Percentiles rank a stretch among this genome's conserved stretches.
Conservation (phyloP, 2,888 invertebrate species). For the Hemithea aestivaria region DNA sequence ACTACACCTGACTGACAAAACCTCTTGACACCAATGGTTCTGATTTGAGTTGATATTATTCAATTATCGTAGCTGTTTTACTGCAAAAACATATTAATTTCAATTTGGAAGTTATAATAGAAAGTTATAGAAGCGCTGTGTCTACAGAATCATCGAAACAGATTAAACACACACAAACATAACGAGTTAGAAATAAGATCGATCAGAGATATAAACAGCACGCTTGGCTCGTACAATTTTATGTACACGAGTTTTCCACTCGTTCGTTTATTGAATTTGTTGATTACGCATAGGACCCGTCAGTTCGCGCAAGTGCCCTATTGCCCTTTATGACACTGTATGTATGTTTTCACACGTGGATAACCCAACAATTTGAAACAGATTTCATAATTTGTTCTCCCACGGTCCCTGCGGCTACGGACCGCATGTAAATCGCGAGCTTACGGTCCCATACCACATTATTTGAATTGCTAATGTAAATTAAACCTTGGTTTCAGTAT, state of each 20-base stretch:
- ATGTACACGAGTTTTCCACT: constrained; percentile 9
- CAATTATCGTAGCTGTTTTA: too few species aligned
- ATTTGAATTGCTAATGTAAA: constrained; percentile 55
- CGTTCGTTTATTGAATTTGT: constrained; percentile 20
- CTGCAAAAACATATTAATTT: too few species aligned
- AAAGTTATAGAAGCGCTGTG: too few species aligned
- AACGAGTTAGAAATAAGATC: constrained; percentile 1
- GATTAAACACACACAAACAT: background rate
- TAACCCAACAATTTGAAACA: constrained; percentile 11
- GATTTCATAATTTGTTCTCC: constrained; percentile 11
- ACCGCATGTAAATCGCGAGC: constrained; percentile 37
- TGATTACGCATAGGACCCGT: constrained; percentile 14
- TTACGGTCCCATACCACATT: constrained; percentile 32
- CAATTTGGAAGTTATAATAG: too few species aligned
- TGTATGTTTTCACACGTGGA: constrained; percentile 15
- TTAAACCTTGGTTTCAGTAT: constrained; percentile 30
- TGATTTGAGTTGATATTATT: too few species aligned
- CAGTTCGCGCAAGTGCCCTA: constrained; percentile 6
- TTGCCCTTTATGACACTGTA: constrained; percentile 17
- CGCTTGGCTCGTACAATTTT: constrained; percentile 1
- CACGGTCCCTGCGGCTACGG: constrained; percentile 14
- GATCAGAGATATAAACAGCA: constrained; percentile 1
- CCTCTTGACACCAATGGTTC: too few species aligned
- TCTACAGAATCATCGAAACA: too few species aligned
- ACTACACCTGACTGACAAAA: too few species aligned